phyloP scores from a whole-genome alignment of 2,888 invertebrate species.

The Thumatha senex region DNA sequence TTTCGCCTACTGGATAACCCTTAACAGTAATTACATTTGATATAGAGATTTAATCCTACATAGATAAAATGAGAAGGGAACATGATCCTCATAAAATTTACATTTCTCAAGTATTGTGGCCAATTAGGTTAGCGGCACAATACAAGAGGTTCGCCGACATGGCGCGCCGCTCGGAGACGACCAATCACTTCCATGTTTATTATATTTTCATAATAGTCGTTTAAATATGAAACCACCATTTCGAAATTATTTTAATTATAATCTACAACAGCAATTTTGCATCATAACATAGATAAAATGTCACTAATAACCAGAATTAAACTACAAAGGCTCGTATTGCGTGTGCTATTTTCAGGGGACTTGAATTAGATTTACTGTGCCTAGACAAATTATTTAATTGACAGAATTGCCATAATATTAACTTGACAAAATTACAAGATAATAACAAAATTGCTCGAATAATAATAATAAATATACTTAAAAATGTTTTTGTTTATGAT shows the following conservation, averaged over 20 bases:
- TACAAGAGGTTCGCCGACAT: slow-evolving; percentile 43
- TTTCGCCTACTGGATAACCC: slow-evolving; percentile 19
- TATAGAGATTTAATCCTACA: slow-evolving; percentile 34
- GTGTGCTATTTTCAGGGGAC: neutral
- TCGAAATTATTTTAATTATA: no score
- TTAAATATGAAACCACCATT: no score
- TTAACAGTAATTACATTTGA: slow-evolving; percentile 33
- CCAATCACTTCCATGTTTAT: slow-evolving; percentile 14
- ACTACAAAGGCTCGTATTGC: neutral
- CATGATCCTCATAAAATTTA: slow-evolving; percentile 67
- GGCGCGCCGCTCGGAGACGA: slow-evolving; percentile 26
- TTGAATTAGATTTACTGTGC: slow-evolving; percentile 1
- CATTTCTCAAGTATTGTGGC: slow-evolving; percentile 67
- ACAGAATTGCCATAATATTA: slow-evolving; percentile 4
- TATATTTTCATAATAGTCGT: no score
- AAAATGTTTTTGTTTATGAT: no score
- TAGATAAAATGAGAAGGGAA: slow-evolving; percentile 36
- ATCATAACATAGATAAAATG: slow-evolving; percentile 5
- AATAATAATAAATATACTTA: no score
- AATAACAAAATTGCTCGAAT: no score
- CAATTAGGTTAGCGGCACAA: slow-evolving; percentile 76
- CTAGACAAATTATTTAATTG: slow-evolving; percentile 5
- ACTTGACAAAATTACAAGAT: neutral
- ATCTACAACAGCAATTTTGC: slow-evolving; percentile 7
- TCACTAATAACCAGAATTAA: neutral